Conservation (phyloP, 2,888 invertebrate species). For the Drosophila affinis region DNA sequence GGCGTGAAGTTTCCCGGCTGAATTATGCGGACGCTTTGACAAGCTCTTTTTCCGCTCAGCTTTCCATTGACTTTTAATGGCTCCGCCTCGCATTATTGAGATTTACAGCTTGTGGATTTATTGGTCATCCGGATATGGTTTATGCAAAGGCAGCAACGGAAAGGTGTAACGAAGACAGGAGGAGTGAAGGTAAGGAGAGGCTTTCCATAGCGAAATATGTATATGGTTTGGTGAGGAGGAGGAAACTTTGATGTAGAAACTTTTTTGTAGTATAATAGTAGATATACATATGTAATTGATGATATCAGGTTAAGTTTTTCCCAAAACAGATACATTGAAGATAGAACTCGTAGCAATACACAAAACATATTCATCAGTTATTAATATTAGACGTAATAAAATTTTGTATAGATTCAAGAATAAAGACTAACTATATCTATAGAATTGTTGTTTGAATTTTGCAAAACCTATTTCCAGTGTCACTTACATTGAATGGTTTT, state of each 20-base stretch:
- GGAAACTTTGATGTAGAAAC: not conserved
- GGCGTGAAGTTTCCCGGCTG: conserved; percentile 35
- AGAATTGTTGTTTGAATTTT: too few species aligned
- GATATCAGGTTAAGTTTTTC: too few species aligned
- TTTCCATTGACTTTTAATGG: conserved; percentile 68
- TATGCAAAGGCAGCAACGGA: conserved; percentile 40
- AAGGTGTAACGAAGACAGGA: not conserved
- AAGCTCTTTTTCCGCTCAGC: conserved; percentile 47
- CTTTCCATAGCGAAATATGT: conserved; percentile 8
- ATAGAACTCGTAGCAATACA: too few species aligned
- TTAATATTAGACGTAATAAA: too few species aligned
- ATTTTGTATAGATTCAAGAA: too few species aligned
- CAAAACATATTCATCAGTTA: too few species aligned
- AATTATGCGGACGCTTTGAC: conserved; percentile 59
- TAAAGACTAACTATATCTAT: too few species aligned
- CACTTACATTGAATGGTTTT: too few species aligned
- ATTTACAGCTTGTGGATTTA: conserved; percentile 53
- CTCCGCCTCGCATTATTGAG: conserved; percentile 54
- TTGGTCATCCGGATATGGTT: conserved; percentile 52
- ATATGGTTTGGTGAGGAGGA: not conserved
- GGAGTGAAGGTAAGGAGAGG: conserved; percentile 7
- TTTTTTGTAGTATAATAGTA: not conserved
- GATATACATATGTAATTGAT: too few species aligned
- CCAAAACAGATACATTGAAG: too few species aligned
- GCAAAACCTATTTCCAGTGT: too few species aligned